phyloP scores from a whole-genome alignment of 2,797 vertebrate genomes.

The Cichlasoma orientale region DNA sequence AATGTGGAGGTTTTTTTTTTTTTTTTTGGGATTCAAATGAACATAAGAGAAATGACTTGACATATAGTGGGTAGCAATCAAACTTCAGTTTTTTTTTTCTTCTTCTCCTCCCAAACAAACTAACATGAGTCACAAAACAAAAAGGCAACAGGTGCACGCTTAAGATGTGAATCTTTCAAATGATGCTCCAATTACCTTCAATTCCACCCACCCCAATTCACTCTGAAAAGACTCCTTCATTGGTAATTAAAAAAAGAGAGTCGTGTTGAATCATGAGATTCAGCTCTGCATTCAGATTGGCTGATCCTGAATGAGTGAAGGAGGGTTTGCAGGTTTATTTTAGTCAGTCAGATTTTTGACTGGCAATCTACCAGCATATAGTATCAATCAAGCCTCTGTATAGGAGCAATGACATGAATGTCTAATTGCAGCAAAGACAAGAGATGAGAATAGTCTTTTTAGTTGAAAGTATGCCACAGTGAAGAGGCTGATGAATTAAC shows the following conservation, averaged over 20 bases:
- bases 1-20: background rate
- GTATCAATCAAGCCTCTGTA: constrained; percentile 82
- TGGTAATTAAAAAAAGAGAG: constrained; percentile 63
- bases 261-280: constrained; percentile 63
- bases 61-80: constrained; percentile 41
- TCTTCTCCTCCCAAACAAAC: constrained; percentile 52
- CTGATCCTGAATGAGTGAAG: constrained; percentile 63
- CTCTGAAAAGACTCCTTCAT: constrained; percentile 73
- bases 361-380: constrained; percentile 77
- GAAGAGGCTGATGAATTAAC: constrained; percentile 83
- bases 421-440: constrained; percentile 83
- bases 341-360: constrained; percentile 68
- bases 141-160: constrained; percentile 83
- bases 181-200: constrained; percentile 75
- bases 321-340: constrained; percentile 59
- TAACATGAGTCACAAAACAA: constrained; percentile 61
- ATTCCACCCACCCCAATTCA: constrained; percentile 72
- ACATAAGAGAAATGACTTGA: constrained; percentile 26
- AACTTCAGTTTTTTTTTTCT: constrained; percentile 48
- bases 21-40: background rate
- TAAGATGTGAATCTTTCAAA: constrained; percentile 72
- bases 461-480: constrained; percentile 76
- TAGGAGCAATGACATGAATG: constrained; percentile 79
- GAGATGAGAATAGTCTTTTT: constrained; percentile 83
- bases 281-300: constrained; percentile 56